These are phyloP conservation scores for Arnoldichthys spilopterus DNA, from an alignment of 2,797 vertebrate genomes.

Conservation along the genomic window DNA sequence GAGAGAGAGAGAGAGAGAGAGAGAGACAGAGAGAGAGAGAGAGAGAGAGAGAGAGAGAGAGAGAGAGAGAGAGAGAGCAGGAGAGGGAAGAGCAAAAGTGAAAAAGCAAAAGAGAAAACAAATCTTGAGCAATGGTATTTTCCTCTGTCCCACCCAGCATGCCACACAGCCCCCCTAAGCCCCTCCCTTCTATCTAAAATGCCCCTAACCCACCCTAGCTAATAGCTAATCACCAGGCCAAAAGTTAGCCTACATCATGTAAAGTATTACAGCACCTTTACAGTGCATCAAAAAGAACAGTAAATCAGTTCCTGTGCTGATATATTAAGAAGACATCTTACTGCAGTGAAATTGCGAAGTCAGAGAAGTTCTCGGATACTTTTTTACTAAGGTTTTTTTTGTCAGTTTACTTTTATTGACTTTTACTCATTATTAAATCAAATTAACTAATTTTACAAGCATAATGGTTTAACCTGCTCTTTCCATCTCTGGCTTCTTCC, in stretches of 20 bases:
- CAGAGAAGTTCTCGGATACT: too few species aligned
- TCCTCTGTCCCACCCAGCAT: constrained; percentile 32
- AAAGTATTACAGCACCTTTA: background rate
- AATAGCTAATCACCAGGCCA: background rate
- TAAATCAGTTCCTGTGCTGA: too few species aligned
- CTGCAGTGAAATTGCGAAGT: too few species aligned
- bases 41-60: background rate
- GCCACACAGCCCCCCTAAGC: constrained; percentile 7
- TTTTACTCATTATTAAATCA: too few species aligned
- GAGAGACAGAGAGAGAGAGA: background rate
- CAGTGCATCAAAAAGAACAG: too few species aligned
- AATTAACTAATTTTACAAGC: too few species aligned
- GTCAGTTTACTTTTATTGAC: too few species aligned
- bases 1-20: too few species aligned
- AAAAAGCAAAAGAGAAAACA: constrained; percentile 30
- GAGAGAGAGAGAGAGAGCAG: background rate
- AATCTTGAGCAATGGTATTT: constrained; percentile 34
- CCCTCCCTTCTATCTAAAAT: constrained; percentile 9
- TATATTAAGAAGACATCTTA: too few species aligned
- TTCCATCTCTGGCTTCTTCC: too few species aligned
- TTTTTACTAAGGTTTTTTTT: too few species aligned
- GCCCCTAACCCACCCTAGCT: background rate
- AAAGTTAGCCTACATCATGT: background rate
- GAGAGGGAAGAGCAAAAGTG: background rate
- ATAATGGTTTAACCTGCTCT: too few species aligned